These are phyloP conservation scores for Fragum whitleyi DNA, from an alignment of 2,888 invertebrate species.

Conservation along the genomic window DNA sequence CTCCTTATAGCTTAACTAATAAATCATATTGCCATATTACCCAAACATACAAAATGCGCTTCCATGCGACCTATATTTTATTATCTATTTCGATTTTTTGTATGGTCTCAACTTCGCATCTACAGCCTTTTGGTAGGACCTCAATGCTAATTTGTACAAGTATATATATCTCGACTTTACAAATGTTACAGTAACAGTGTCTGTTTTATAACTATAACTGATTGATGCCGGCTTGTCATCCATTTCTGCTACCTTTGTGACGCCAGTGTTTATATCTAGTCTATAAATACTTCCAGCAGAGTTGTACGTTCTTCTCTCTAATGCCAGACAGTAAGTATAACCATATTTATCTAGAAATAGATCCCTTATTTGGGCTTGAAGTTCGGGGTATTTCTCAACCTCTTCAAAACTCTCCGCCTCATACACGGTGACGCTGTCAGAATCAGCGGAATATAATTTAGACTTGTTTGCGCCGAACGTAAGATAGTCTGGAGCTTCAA, in stretches of 20 bases:
- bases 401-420: slow-evolving; percentile 46
- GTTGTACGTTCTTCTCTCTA: slow-evolving; percentile 51
- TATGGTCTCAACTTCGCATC: slow-evolving; percentile 43
- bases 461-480: slow-evolving; percentile 46
- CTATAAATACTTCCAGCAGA: slow-evolving; percentile 57
- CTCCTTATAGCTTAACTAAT: too few relatives aligned
- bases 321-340: slow-evolving; percentile 54
- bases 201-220: slow-evolving; percentile 47
- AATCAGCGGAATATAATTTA: slow-evolving; percentile 51
- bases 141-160: slow-evolving; percentile 48
- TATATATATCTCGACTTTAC: slow-evolving; percentile 50
- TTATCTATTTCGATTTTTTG: slow-evolving; percentile 3
- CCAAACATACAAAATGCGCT: too few relatives aligned
- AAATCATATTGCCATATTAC: too few relatives aligned
- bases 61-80: too few relatives aligned
- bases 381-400: slow-evolving; percentile 51
- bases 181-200: slow-evolving; percentile 54
- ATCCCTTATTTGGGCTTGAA: slow-evolving; percentile 54
- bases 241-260: slow-evolving; percentile 52
- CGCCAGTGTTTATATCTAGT: slow-evolving; percentile 40
- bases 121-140: slow-evolving; percentile 47
- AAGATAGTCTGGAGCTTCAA: slow-evolving; percentile 54
- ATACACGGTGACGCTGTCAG: slow-evolving; percentile 61
- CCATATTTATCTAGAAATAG: slow-evolving; percentile 59
- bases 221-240: slow-evolving; percentile 50